Evolutionary conservation across 1,140 invertebrate genomes (phyloP).

Genomic region (Pristionchus pacificus): DNA sequence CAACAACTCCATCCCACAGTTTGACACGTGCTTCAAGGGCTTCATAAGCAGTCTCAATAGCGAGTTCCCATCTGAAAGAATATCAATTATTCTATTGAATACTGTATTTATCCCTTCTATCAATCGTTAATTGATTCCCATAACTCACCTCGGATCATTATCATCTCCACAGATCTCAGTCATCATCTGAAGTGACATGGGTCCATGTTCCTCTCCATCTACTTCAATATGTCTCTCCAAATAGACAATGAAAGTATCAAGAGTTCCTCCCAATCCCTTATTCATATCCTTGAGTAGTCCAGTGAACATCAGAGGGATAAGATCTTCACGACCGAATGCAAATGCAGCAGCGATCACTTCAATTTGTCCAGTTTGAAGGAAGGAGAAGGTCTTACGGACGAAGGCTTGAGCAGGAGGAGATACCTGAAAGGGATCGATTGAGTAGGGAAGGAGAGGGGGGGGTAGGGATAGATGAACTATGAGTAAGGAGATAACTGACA

Average conservation of each 20-base stretch:
- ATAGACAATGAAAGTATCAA: conserved; percentile 34
- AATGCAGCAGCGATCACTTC: conserved; percentile 29
- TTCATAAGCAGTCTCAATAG: conserved; percentile 24
- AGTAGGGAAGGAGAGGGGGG: no score
- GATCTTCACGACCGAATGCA: conserved; percentile 31
- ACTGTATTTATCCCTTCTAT: no score
- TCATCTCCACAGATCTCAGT: conserved; percentile 25
- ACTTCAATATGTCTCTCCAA: conserved; percentile 37
- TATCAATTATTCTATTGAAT: no score
- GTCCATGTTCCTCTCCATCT: conserved; percentile 32
- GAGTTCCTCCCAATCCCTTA: conserved; percentile 25
- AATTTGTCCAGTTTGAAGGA: conserved; percentile 14
- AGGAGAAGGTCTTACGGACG: conserved; percentile 25
- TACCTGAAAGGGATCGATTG: neutral
- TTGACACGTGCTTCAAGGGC: conserved; percentile 26
- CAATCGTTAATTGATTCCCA: neutral
- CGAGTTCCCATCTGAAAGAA: conserved; percentile 19
- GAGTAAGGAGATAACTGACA: no score
- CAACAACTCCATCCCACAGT: conserved; percentile 31
- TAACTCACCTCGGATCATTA: conserved; percentile 6
- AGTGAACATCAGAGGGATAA: conserved; percentile 34
- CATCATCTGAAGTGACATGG: conserved; percentile 26
- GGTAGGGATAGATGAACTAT: no score
- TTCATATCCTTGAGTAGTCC: conserved; percentile 27
- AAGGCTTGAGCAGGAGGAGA: conserved; percentile 12